Evolutionary conservation across 2,888 invertebrate species (phyloP), one percentile per base, ranked within the genome.

Genomic region (Cordylochernes scorpioides): DNA sequence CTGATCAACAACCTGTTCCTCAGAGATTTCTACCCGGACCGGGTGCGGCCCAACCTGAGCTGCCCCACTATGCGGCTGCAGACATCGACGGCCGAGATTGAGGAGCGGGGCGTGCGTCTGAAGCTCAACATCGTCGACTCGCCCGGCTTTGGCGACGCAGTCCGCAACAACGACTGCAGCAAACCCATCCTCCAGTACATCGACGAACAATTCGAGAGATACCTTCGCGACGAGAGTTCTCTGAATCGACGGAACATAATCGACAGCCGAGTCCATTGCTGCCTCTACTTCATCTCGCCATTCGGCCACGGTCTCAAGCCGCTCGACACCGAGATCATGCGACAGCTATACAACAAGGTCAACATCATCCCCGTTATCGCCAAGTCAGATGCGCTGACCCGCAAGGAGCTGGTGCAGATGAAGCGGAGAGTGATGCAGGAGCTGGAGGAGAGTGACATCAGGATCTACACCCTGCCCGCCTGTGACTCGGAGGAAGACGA

Each of bases 331-430:
- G 78, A 84, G 55, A 82, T 86, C 48, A 86, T 88, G 86, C 84
- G 84, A 50, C 77, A 84, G 52, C 59, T 88, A 13, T 86, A 88
- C 53, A 75, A 80, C 47, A 88, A 88, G 62, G 45, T 43, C 14
- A 88, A 88, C 54, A 82, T 91, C 46, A 84, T 91, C 44, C 88
- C 88, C 31, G 80, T 91, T n/a, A 84, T 91, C 47, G 86, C 86
- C 39, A 88, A 88, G 59, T 78, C 86, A 5, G 88, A 91, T 57
- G 35, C 80, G 41, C 64, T 88, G 30, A 88, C 84, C 6, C 78
- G 80, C 57, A 75, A 75, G 49, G 88, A 91, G 59, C 71, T 84
- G 38, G 62, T 67, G 42, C 65, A 71, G 44, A 60, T 86, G 35
- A 88, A 88, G 53, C 67, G 69, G 46, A 70, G 70, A 52, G 74